Conservation (phyloP, 1,140 invertebrate species). For the Cyclina sinensis region DNA sequence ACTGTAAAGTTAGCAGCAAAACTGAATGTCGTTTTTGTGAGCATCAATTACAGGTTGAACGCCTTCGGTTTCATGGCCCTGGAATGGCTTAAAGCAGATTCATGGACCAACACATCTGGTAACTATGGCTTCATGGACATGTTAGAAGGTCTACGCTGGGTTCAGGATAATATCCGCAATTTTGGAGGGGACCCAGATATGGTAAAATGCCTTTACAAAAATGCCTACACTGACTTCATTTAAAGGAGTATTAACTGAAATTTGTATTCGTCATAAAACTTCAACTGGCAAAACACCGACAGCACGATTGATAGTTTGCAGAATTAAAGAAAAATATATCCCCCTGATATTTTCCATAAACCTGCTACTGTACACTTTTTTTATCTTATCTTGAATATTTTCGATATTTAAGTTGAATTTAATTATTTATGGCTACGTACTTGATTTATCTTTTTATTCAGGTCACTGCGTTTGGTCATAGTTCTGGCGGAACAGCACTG, state of each 20-base stretch:
- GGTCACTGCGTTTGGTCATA: slow-evolving; percentile 74
- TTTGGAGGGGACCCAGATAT: slow-evolving; percentile 71
- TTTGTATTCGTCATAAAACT: too few relatives aligned
- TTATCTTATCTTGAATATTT: too few relatives aligned
- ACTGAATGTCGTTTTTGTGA: slow-evolving; percentile 95
- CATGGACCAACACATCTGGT: slow-evolving; percentile 88
- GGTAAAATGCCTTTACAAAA: slow-evolving; percentile 35
- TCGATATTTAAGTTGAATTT: too few relatives aligned
- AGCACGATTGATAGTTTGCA: too few relatives aligned
- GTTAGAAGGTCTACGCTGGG: slow-evolving; percentile 66
- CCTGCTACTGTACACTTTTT: too few relatives aligned
- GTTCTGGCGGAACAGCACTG: slow-evolving; percentile 71
- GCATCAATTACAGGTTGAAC: slow-evolving; percentile 94
- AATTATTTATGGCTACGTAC: too few relatives aligned
- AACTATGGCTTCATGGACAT: slow-evolving; percentile 75
- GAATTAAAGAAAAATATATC: too few relatives aligned
- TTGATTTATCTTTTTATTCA: background rate
- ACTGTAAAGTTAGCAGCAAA: slow-evolving; percentile 86
- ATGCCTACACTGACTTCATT: too few relatives aligned
- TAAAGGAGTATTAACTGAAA: too few relatives aligned
- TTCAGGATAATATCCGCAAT: slow-evolving; percentile 68
- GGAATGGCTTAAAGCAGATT: slow-evolving; percentile 91
- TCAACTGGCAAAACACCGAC: too few relatives aligned
- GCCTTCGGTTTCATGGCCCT: slow-evolving; percentile 91
- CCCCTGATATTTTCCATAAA: too few relatives aligned